Evolutionary conservation across 2,797 vertebrate species (phyloP), one percentile per base, ranked within the genome.

Genomic region (Enteromius radiatus): DNA sequence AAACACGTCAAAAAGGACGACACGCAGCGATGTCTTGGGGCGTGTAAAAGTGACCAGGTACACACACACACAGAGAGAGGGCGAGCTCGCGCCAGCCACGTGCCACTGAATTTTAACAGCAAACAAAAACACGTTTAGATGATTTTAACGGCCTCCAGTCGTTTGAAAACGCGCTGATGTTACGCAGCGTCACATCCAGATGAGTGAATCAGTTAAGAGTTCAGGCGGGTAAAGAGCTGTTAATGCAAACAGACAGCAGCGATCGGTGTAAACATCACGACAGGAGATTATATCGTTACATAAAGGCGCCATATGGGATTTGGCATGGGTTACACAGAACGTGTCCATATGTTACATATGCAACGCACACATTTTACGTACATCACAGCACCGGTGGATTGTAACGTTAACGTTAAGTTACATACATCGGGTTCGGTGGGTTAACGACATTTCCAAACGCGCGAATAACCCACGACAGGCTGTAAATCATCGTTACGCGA

Each of bases 21-120:
- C 56, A 59, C 33, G 64, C 26, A 47, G 67, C n/a, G 38, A 49
- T 21, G 70, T 26, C 0, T 10, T n/a, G 36, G 65, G 36, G 36
- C 36, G 33, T 65, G 63, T 61, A 61, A 61, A 61, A 26, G 14
- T 61, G 26, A 31, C 2, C 59, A 15, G 17, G 21, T 19, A 36
- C 59, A 61, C 33, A 33, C 61, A 63, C 56, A 61, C 43, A 28
- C 70, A 43, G 19, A 64, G 2, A 45, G 43, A 19, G 8, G 0
- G n/a, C 10, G n/a, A 79, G 23, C 77, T n/a, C 64, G 47, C 77
- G 64, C 64, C 64, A 69, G 65, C 36, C 78, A 80, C 78, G 78
- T 73, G 78, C 68, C 78, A 0, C 28, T 45, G 17, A 41, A 33
- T 33, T 70, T 41, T 11, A 80, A 17, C 36, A 5, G 15, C 61